Conservation (phyloP, 92 coral and sea anemone genomes). For the Umimayanthus chanpuru region DNA sequence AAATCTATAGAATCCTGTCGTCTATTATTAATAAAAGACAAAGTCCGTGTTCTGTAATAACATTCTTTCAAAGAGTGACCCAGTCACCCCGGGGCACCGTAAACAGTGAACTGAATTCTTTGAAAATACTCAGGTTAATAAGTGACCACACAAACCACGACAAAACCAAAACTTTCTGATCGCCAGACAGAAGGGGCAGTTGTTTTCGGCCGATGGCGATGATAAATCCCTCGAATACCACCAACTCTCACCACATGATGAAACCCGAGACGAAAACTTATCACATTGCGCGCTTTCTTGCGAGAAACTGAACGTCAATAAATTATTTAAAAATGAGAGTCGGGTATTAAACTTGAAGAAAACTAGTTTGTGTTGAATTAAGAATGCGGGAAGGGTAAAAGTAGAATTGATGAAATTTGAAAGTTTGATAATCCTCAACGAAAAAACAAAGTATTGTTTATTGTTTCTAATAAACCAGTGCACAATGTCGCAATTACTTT, state of each 20-base stretch:
- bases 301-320: background rate
- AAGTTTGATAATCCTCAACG: background rate
- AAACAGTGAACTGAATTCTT: background rate
- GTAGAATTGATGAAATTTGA: conserved; percentile 29
- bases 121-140: background rate
- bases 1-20: background rate
- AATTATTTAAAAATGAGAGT: background rate
- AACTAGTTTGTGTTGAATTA: conserved; percentile 3
- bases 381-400: background rate
- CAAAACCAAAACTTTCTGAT: background rate
- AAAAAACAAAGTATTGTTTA: conserved; percentile 6
- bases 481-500: conserved; percentile 2
- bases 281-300: background rate
- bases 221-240: background rate
- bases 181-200: conserved; percentile 7
- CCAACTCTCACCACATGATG: background rate
- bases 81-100: background rate
- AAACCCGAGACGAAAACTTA: background rate
- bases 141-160: conserved; percentile 20
- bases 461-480: background rate
- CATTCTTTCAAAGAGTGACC: conserved; percentile 14
- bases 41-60: background rate
- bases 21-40: background rate
- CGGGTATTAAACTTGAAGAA: background rate
- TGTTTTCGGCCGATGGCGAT: background rate